Percentiles rank a stretch among this genome's conserved stretches.
Conservation (phyloP, 2,797 vertebrate genomes). For the Cottoperca gobio region DNA sequence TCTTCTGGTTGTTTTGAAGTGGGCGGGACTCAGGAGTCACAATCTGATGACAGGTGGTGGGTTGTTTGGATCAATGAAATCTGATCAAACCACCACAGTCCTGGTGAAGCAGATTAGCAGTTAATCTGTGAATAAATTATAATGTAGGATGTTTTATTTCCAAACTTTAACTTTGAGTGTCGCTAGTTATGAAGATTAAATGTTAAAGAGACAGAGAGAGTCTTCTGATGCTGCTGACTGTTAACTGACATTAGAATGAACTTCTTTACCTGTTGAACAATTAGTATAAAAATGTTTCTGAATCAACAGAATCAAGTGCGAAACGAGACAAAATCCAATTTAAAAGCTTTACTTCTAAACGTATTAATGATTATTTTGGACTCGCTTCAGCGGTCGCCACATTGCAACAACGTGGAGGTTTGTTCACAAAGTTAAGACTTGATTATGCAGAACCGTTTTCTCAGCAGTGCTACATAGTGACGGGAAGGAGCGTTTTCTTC, state of each 20-base stretch:
- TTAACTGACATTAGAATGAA: background rate
- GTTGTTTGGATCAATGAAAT: background rate
- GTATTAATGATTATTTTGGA: background rate
- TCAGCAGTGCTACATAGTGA: constrained; percentile 26
- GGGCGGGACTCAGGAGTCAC: too few species aligned
- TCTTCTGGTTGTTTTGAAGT: background rate
- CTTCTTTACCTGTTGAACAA: background rate
- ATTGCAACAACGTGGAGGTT: constrained; percentile 1
- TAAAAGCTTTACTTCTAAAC: background rate
- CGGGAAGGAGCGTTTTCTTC: background rate
- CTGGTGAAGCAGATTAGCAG: too few species aligned
- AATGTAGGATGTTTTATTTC: background rate
- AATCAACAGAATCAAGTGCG: background rate
- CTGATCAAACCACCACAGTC: background rate
- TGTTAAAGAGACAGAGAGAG: background rate
- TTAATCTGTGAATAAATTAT: background rate
- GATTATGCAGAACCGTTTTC: background rate
- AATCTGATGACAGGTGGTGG: background rate
- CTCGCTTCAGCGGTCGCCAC: background rate
- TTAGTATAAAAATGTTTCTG: background rate
- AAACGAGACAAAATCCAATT: background rate
- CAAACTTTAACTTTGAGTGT: background rate
- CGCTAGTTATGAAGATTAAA: too few species aligned
- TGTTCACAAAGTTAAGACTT: background rate
- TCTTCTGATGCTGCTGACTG: background rate